These are phyloP conservation scores for Microdon myrmicae DNA, from an alignment of 2,888 invertebrate genomes.

Conservation along the genomic window DNA sequence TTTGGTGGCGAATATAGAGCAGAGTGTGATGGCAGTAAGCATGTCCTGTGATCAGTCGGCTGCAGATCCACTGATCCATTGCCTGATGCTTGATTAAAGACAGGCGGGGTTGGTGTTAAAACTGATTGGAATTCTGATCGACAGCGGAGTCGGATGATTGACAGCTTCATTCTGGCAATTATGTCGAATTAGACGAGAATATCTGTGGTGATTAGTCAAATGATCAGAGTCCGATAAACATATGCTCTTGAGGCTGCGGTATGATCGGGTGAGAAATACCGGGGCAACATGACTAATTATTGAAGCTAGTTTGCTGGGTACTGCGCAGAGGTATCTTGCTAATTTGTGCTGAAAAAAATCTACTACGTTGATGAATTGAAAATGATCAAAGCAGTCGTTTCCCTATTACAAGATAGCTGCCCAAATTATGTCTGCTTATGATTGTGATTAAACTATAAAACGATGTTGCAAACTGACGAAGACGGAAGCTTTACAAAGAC, in stretches of 20 bases:
- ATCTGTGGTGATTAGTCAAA: constrained; percentile 26
- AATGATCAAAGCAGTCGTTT: too few species aligned
- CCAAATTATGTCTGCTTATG: too few species aligned
- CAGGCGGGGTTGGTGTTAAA: constrained; percentile 5
- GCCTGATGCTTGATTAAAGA: background rate
- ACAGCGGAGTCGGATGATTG: constrained; percentile 15
- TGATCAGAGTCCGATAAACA: too few species aligned
- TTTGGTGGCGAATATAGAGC: too few species aligned
- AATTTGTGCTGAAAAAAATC: too few species aligned
- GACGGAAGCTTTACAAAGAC: too few species aligned
- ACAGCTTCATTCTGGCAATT: constrained; percentile 41
- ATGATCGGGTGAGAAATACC: background rate
- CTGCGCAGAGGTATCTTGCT: too few species aligned
- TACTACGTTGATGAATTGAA: too few species aligned
- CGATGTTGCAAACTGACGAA: too few species aligned
- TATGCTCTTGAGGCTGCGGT: constrained; percentile 3
- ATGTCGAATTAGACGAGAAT: constrained; percentile 31
- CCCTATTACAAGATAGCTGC: too few species aligned
- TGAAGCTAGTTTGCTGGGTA: too few species aligned
- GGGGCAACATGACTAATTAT: constrained; percentile 1
- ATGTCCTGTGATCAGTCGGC: constrained; percentile 15
- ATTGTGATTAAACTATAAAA: too few species aligned
- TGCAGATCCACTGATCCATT: constrained; percentile 3
- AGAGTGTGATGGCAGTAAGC: background rate
- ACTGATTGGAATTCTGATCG: constrained; percentile 42